Evolutionary conservation across 2,888 invertebrate species (phyloP).

Genomic region (Tiliacea citrago): DNA sequence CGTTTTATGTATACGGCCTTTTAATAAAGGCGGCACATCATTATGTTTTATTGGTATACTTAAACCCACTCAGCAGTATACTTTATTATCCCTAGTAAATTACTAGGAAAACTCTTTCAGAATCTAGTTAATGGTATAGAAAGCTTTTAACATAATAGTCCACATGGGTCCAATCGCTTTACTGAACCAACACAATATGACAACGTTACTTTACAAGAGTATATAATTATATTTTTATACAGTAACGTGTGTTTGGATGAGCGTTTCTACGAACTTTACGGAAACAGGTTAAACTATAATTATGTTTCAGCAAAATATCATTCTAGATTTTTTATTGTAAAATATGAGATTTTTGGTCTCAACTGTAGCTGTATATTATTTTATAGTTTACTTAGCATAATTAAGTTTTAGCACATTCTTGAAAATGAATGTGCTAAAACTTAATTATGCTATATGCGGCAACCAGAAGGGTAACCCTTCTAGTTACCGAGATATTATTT

Average conservation of each 20-base stretch:
- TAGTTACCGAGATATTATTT: too few species aligned
- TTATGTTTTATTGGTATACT: neutral
- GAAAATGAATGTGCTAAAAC: too few species aligned
- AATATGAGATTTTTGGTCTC: too few species aligned
- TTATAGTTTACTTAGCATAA: too few species aligned
- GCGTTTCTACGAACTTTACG: neutral
- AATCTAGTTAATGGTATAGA: neutral
- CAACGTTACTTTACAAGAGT: too few species aligned
- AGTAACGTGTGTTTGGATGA: neutral
- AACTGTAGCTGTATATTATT: too few species aligned
- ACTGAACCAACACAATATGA: neutral
- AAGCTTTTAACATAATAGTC: constrained; percentile 13
- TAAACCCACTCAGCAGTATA: neutral
- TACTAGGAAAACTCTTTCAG: neutral
- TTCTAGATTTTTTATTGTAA: neutral
- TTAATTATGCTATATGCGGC: too few species aligned
- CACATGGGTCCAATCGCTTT: neutral
- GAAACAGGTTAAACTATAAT: neutral
- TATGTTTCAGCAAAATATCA: neutral
- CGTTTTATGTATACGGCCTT: neutral
- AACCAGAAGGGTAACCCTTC: too few species aligned
- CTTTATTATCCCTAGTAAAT: neutral
- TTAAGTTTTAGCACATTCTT: too few species aligned
- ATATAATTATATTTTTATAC: neutral
- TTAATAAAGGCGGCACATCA: neutral